phyloP scores from a whole-genome alignment of 1,140 invertebrate genomes.

The Brachionus koreanus region DNA sequence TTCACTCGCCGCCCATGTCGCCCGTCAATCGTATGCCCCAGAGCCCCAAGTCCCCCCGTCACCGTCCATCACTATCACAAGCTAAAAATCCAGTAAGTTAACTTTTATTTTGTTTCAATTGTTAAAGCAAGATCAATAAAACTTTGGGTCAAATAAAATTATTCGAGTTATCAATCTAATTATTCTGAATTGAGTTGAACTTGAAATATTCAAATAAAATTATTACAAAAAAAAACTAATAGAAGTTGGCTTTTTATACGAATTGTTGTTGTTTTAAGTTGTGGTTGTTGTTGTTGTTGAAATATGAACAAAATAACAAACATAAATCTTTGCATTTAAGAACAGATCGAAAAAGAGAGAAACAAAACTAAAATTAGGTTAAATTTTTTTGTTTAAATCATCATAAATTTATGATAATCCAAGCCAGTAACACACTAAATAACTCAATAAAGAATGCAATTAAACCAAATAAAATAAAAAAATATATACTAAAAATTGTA shows the following conservation, averaged over 20 bases:
- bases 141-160: neutral
- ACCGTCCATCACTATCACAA: neutral
- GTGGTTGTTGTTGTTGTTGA: neutral
- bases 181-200: neutral
- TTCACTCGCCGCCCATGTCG: constrained; percentile 41
- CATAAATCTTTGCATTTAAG: neutral
- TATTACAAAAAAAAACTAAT: neutral
- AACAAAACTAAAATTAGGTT: constrained; percentile 14
- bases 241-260: neutral
- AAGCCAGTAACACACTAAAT: constrained; percentile 2
- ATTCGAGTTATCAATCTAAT: neutral
- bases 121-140: neutral
- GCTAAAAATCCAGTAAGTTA: neutral
- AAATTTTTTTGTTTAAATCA: constrained; percentile 4
- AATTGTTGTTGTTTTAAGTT: neutral
- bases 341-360: neutral
- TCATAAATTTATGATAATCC: constrained; percentile 41
- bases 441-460: neutral
- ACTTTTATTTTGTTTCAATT: neutral
- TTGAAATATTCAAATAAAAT: neutral
- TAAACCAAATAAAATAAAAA: constrained; percentile 16
- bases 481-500: neutral
- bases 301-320: neutral
- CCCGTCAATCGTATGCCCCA: constrained; percentile 34
- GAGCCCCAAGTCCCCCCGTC: constrained; percentile 15